Percentiles rank a stretch among this genome's conserved stretches.
phyloP scores from a whole-genome alignment of 2,113 vertebrate species.

The Fregata magnificens region DNA sequence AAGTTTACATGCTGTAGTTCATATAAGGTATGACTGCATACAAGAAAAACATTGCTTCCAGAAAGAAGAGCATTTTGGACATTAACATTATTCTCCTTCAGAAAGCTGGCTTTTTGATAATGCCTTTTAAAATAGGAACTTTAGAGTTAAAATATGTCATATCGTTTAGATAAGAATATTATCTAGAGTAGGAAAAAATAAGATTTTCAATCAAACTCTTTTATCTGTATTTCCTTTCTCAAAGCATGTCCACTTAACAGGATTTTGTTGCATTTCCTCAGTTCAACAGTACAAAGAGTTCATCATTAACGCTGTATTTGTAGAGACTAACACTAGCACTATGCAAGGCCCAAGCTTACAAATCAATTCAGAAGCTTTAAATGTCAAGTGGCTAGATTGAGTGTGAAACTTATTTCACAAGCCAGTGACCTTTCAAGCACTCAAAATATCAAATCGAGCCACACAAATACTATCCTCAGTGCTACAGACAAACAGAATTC shows the following conservation, averaged over 20 bases:
- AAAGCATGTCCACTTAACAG: background rate
- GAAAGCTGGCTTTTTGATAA: background rate
- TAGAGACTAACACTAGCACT: background rate
- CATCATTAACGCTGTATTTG: background rate
- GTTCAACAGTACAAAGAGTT: background rate
- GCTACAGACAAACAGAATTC: background rate
- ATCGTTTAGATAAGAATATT: background rate
- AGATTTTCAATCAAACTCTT: background rate
- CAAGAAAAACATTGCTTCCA: background rate
- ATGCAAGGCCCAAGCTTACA: background rate
- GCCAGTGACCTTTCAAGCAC: conserved; percentile 22
- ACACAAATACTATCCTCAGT: background rate
- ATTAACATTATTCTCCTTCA: background rate
- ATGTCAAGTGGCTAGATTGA: background rate
- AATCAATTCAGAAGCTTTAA: conserved; percentile 15
- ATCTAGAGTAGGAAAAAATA: background rate
- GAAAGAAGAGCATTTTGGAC: background rate
- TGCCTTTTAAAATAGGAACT: background rate
- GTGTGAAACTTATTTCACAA: background rate
- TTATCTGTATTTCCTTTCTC: background rate
- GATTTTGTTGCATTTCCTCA: background rate
- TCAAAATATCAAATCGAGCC: background rate
- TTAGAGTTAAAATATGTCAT: background rate
- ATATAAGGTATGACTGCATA: background rate
- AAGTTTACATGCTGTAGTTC: background rate